Conservation (phyloP, 2,888 invertebrate genomes). For the Luperina testacea region DNA sequence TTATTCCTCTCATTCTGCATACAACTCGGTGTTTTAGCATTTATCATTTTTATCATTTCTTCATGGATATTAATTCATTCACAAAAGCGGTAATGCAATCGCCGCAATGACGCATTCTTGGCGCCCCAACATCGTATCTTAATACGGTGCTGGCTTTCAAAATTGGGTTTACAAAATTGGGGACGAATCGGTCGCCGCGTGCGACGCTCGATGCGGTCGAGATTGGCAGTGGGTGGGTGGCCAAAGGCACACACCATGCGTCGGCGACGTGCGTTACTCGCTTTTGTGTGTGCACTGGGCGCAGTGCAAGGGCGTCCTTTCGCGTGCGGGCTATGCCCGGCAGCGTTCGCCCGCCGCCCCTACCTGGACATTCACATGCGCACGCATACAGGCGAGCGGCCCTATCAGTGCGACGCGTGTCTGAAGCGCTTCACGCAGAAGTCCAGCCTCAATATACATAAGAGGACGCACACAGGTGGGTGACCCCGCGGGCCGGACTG, state of each 20-base stretch:
- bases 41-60: slow-evolving; percentile 85
- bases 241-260: slow-evolving; percentile 73
- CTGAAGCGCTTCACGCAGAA: slow-evolving; percentile 95
- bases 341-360: slow-evolving; percentile 88
- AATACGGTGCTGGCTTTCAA: slow-evolving; percentile 73
- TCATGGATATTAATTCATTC: slow-evolving; percentile 89
- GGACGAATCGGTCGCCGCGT: slow-evolving; percentile 67
- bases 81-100: slow-evolving; percentile 91
- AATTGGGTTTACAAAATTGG: slow-evolving; percentile 80
- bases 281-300: slow-evolving; percentile 90
- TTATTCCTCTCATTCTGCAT: slow-evolving; percentile 78
- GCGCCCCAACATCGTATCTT: slow-evolving; percentile 72
- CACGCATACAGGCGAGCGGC: slow-evolving; percentile 91
- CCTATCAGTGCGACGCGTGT: slow-evolving; percentile 93
- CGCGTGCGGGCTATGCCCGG: slow-evolving; percentile 87
- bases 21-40: slow-evolving; percentile 80
- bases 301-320: slow-evolving; percentile 88
- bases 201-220: slow-evolving; percentile 69
- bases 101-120: slow-evolving; percentile 85
- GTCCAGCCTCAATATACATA: slow-evolving; percentile 95
- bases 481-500: slow-evolving; percentile 88
- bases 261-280: slow-evolving; percentile 90
- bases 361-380: slow-evolving; percentile 89
- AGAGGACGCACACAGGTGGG: slow-evolving; percentile 93
- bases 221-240: slow-evolving; percentile 81